These are phyloP conservation scores for Ellobius talpinus DNA, from an alignment of 2,113 vertebrate species.

Conservation along the genomic window DNA sequence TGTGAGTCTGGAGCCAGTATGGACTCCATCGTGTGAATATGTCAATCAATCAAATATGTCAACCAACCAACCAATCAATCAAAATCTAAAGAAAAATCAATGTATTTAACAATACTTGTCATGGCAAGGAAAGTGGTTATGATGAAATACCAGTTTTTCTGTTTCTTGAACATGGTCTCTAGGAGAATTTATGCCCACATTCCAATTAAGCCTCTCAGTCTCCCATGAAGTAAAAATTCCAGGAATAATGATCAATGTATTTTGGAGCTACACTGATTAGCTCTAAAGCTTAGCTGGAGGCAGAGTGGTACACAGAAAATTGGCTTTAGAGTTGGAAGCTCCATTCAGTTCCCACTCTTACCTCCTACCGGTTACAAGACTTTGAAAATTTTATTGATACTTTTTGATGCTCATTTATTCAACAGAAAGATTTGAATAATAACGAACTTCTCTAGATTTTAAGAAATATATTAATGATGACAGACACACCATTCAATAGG, in stretches of 20 bases:
- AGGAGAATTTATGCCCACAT: constrained; percentile 4
- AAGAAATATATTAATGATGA: constrained; percentile 11
- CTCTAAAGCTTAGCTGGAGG: constrained; percentile 42
- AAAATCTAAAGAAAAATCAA: background rate
- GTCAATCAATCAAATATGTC: background rate
- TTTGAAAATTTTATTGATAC: background rate
- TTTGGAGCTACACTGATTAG: background rate
- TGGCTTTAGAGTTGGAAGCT: background rate
- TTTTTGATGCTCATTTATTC: background rate
- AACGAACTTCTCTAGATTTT: background rate
- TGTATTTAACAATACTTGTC: background rate
- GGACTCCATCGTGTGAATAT: background rate
- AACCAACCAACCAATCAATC: background rate
- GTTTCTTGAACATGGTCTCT: constrained; percentile 22
- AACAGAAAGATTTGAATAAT: background rate
- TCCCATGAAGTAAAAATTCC: constrained; percentile 36
- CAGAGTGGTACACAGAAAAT: background rate
- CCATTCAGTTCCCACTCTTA: background rate
- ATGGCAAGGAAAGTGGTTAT: background rate
- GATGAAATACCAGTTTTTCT: constrained; percentile 34
- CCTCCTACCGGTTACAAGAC: background rate
- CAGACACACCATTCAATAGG: background rate
- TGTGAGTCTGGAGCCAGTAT: background rate
- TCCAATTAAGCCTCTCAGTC: background rate
- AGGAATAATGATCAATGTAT: constrained; percentile 21